Evolutionary conservation across 2,797 vertebrate species (phyloP).

Genomic region (Anabas testudineus): DNA sequence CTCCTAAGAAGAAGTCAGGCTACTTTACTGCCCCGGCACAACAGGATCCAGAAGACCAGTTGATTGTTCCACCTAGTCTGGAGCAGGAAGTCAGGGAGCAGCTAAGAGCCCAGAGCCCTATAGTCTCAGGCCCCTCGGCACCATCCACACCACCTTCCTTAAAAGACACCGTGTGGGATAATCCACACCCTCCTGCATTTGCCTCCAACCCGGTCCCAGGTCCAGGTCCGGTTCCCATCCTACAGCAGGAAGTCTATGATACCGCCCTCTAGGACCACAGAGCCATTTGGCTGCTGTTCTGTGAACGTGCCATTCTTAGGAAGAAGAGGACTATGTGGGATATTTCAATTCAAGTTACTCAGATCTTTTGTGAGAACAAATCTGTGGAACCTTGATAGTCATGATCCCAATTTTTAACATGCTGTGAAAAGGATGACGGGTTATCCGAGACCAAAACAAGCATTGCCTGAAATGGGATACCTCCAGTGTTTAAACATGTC

Average conservation of each 20-base stretch:
- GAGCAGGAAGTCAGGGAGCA: slow-evolving; percentile 96
- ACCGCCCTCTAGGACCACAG: slow-evolving; percentile 89
- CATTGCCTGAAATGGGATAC: slow-evolving; percentile 72
- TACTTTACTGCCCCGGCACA: slow-evolving; percentile 97
- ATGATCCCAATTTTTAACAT: slow-evolving; percentile 51
- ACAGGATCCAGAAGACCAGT: slow-evolving; percentile 95
- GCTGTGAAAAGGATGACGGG: slow-evolving; percentile 49
- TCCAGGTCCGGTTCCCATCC: slow-evolving; percentile 60
- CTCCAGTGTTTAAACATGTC: slow-evolving; percentile 69
- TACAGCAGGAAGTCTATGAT: slow-evolving; percentile 92
- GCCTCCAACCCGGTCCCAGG: slow-evolving; percentile 63
- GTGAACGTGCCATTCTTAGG: slow-evolving; percentile 68
- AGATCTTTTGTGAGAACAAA: slow-evolving; percentile 57
- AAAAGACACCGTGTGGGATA: slow-evolving; percentile 83
- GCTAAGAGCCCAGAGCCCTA: slow-evolving; percentile 85
- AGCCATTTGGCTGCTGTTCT: slow-evolving; percentile 40
- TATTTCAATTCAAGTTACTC: slow-evolving; percentile 70
- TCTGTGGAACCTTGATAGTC: slow-evolving; percentile 54
- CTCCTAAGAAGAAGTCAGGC: slow-evolving; percentile 95
- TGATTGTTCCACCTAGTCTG: slow-evolving; percentile 93
- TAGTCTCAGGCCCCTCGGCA: slow-evolving; percentile 75
- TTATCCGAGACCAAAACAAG: slow-evolving; percentile 55
- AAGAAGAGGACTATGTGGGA: slow-evolving; percentile 48
- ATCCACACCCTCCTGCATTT: slow-evolving; percentile 76
- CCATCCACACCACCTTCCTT: slow-evolving; percentile 72